Evolutionary conservation across 2,797 vertebrate genomes (phyloP), one percentile per base, ranked within the genome.

Genomic region (Takifugu rubripes): DNA sequence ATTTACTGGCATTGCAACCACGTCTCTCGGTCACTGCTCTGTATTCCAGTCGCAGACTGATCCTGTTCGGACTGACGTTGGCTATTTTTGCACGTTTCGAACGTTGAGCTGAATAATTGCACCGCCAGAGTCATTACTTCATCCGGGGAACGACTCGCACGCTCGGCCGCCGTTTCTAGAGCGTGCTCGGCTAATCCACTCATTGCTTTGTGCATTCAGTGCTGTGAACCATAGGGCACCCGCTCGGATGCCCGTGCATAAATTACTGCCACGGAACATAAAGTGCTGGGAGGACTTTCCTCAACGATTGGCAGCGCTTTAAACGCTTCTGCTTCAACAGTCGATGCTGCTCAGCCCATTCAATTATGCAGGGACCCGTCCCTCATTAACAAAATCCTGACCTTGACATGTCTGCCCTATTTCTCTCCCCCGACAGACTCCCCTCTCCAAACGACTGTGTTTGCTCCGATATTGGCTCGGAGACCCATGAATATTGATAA

Each of bases 401-500:
- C 94, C 94, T 95, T 94, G 92, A 93, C 91, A 91, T 85, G 83
- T 65, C 84, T 89, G 90, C 88, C 89, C 90, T 75, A 81, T 91
- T 91, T 88, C 88, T 83, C 67, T 74, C 82, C 84, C 86, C 88
- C 76, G 82, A 89, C 88, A 93, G 86, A 83, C 82, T 72, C 75
- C 25, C 88, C 85, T 84, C 90, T 82, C 85, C 77, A 75, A 87
- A 86, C 81, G 79, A 72, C 84, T 82, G 79, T 87, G 83, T 91
- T 91, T 92, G 92, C 87, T 84, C 90, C 88, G 75, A 87, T 88
- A 84, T 90, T 77, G 87, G 91, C 83, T 85, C 64, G 74, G 87
- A 88, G 91, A 96, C 94, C 94, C 92, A 95, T 97, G 93, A 92
- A 92, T 94, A 97, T 96, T 87, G 94, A 96, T 95, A 92, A 89